Evolutionary conservation across 2,797 vertebrate species (phyloP), one percentile per base, ranked within the genome.

Genomic region (Tachyglossus aculeatus): DNA sequence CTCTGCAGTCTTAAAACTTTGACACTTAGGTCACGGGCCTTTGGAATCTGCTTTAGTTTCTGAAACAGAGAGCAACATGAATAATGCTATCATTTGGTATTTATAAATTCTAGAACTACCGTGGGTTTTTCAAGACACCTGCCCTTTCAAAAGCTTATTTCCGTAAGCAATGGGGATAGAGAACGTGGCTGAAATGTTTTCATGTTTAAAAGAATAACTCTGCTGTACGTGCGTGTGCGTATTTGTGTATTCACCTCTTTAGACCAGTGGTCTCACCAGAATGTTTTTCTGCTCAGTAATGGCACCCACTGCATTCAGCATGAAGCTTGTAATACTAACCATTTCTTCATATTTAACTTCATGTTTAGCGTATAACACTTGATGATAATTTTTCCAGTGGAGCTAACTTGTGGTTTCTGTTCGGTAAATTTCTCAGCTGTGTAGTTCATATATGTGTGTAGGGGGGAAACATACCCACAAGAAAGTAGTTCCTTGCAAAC

Each of bases 231-330:
- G 13, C n/a, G 12, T 18, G 12, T 32, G 13, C 9, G 14, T 22
- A 21, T 10, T 52, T 52, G 9, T 22, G 38, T 34, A 18, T 12
- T 16, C 19, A 19, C 6, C 5, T 14, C 31, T 10, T 24, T 12
- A 1, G 77, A 44, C 27, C 66, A 84, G 38, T 67, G 66, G 77
- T 79, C 83, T 79, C 76, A 78, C 71, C 83, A 68, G 58, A 80
- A 83, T 80, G 63, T 67, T 74, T 58, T 84, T 78, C 50, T 65
- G 68, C 29, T 45, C 78, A 80, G 69, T 34, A 38, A 66, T 58
- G 48, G 66, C 69, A 33, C 24, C 72, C n/a, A 73, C 75, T 81
- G 60, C 40, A 56, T 82, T 86, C 8, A 85, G 77, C 74, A 52
- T 43, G 36, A n/a, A 50, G 33, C 58, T 82, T 65, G 72, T 38